A percentile compares a stretch with the other conserved stretches of the same genome.
These are phyloP conservation scores for Camponotus fellah DNA, from an alignment of 2,888 invertebrate species.

Conservation along the genomic window DNA sequence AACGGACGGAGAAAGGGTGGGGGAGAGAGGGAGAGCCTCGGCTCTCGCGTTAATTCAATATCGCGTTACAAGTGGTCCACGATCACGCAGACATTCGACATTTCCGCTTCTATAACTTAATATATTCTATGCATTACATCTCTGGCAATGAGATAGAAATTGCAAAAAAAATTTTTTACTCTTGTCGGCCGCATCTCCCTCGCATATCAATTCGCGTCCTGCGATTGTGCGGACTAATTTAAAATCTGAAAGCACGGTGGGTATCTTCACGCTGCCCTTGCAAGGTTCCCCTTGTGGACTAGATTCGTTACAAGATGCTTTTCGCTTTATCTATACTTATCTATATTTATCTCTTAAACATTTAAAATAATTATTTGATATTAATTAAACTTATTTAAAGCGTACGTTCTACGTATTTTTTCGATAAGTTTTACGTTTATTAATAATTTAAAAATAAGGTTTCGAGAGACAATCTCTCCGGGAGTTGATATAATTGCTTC, in stretches of 20 bases:
- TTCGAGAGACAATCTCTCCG: not conserved
- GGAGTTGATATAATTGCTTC: not conserved
- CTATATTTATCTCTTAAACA: not conserved
- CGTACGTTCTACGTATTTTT: not conserved
- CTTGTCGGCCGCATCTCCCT: not conserved
- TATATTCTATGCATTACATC: not conserved
- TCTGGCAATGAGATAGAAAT: not conserved
- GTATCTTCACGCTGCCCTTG: conserved; percentile 57
- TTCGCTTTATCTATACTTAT: not conserved
- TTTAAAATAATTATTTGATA: conserved; percentile 8
- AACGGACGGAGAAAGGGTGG: not conserved
- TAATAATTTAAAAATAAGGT: not conserved
- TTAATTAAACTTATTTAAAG: not conserved
- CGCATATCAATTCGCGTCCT: not conserved
- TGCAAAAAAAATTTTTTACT: not conserved
- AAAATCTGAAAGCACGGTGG: not conserved
- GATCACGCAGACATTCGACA: not conserved
- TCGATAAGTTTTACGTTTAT: not conserved
- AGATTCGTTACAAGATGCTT: conserved; percentile 67
- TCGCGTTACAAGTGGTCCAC: not conserved
- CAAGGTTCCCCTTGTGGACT: conserved; percentile 63
- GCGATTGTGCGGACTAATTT: not conserved
- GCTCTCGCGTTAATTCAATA: not conserved
- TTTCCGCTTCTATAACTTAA: not conserved
- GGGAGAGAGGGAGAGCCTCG: not conserved